phyloP scores from a whole-genome alignment of 2,888 invertebrate species.

The Cerceris ruficornis region DNA sequence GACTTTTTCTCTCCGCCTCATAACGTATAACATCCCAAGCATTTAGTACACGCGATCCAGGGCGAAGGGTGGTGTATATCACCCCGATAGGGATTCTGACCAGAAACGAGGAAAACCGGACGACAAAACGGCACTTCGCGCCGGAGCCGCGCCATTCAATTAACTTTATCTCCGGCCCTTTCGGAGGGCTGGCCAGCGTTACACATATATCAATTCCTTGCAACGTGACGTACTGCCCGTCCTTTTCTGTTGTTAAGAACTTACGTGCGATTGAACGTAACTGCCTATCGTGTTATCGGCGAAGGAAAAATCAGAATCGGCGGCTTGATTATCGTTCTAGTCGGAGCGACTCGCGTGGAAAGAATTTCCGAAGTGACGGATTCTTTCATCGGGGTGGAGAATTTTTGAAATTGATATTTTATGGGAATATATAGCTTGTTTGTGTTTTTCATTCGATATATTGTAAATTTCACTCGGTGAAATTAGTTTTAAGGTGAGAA shows the following conservation, averaged over 20 bases:
- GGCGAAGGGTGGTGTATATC: constrained; percentile 33
- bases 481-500: too few relatives aligned
- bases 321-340: too few relatives aligned
- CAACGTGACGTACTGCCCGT: constrained; percentile 42
- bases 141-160: constrained; percentile 72
- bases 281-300: neutral
- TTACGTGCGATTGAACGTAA: neutral
- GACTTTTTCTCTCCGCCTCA: constrained; percentile 23
- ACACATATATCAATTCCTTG: constrained; percentile 48
- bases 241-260: constrained; percentile 7
- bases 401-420: too few relatives aligned
- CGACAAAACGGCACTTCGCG: constrained; percentile 60
- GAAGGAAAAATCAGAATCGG: neutral
- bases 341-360: too few relatives aligned
- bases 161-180: constrained; percentile 74
- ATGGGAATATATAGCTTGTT: too few relatives aligned
- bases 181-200: constrained; percentile 59
- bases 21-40: constrained; percentile 50
- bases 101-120: constrained; percentile 56
- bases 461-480: too few relatives aligned
- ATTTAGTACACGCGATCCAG: constrained; percentile 47
- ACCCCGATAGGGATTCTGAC: constrained; percentile 53
- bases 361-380: too few relatives aligned
- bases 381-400: too few relatives aligned
- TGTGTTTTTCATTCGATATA: too few relatives aligned